phyloP scores from a whole-genome alignment of 2,797 vertebrate genomes.

The Nyctalus aviator region DNA sequence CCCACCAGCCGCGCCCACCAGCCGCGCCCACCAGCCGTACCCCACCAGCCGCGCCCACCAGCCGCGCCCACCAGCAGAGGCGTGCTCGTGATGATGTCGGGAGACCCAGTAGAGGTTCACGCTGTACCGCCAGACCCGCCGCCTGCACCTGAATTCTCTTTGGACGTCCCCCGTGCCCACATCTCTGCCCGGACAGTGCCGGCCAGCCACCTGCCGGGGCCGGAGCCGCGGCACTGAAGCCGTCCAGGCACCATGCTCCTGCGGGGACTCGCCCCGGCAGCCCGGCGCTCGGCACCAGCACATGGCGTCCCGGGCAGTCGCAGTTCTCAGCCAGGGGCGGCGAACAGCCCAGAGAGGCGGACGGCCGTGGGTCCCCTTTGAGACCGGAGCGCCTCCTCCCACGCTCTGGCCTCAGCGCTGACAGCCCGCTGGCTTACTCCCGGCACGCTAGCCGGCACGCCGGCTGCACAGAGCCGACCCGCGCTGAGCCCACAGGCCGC shows the following conservation, averaged over 20 bases:
- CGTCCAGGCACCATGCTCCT: not conserved
- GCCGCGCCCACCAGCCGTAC: not conserved
- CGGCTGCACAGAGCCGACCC: too few relatives aligned
- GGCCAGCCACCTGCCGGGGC: not conserved
- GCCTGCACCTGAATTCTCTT: not conserved
- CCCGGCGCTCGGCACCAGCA: not conserved
- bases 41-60: too few relatives aligned
- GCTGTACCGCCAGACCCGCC: not conserved
- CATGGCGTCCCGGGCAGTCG: not conserved
- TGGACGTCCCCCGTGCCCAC: not conserved
- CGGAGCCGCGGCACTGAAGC: not conserved
- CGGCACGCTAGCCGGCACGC: too few relatives aligned
- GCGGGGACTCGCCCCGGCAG: too few relatives aligned
- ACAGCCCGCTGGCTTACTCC: too few relatives aligned
- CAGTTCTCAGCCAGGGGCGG: too few relatives aligned
- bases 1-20: too few relatives aligned
- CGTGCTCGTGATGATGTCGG: rapidly evolving
- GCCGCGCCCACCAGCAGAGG: not conserved
- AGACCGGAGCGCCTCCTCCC: too few relatives aligned
- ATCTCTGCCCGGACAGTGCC: not conserved
- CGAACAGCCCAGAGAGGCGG: too few relatives aligned
- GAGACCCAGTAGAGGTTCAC: not conserved
- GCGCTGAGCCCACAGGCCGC: too few relatives aligned
- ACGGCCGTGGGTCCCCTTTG: too few relatives aligned
- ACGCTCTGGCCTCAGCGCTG: too few relatives aligned